Percentiles rank a stretch among this genome's conserved stretches.
phyloP scores from a whole-genome alignment of 2,797 vertebrate species.

The Anguilla pacifica region DNA sequence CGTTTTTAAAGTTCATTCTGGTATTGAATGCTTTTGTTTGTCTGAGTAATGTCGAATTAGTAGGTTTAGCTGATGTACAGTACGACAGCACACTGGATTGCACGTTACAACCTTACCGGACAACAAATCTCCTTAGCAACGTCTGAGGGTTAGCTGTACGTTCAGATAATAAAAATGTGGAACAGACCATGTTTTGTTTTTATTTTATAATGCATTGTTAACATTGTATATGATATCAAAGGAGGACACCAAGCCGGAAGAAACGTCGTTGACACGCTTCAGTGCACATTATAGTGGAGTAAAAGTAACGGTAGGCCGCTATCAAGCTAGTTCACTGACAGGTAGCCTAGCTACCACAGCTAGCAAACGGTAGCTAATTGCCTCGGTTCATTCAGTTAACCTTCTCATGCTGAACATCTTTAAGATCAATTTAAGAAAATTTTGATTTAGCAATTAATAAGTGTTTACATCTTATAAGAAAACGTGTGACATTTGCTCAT shows the following conservation, averaged over 20 bases:
- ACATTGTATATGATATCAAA: neutral
- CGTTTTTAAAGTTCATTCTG: too few species aligned
- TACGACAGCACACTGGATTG: too few species aligned
- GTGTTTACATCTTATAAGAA: too few species aligned
- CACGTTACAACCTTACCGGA: neutral
- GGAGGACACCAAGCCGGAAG: neutral
- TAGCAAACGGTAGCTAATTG: neutral
- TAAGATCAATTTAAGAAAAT: neutral
- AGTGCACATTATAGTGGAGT: neutral
- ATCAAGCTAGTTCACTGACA: neutral
- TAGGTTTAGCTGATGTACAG: too few species aligned
- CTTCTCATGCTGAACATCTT: neutral
- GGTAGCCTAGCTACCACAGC: neutral
- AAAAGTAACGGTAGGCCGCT: neutral
- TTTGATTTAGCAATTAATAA: neutral
- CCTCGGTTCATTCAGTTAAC: neutral
- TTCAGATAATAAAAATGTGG: neutral
- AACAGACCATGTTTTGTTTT: neutral
- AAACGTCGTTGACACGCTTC: neutral
- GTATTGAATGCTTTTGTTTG: too few species aligned
- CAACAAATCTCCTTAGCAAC: slow-evolving; percentile 5
- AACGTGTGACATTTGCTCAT: too few species aligned
- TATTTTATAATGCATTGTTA: too few species aligned
- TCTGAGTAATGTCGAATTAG: too few species aligned
- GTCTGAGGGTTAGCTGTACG: neutral